phyloP scores from a whole-genome alignment of 2,888 invertebrate species.

The Eupeodes latifasciatus region DNA sequence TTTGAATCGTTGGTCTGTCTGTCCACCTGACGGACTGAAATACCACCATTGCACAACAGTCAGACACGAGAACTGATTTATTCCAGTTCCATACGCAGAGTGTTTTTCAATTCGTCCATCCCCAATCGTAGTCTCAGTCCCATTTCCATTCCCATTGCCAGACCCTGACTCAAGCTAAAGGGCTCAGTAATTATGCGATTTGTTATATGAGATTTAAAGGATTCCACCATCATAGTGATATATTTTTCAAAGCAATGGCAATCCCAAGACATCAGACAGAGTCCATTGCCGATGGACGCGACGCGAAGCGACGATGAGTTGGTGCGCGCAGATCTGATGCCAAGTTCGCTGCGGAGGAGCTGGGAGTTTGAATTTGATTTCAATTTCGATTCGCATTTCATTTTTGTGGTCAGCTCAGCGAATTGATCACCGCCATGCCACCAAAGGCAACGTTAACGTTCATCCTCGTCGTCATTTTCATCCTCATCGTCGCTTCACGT shows the following conservation, averaged over 20 bases:
- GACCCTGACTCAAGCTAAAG: constrained; percentile 25
- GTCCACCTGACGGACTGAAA: constrained; percentile 70
- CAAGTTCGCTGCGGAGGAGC: background rate
- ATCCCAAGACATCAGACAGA: constrained; percentile 38
- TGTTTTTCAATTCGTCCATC: constrained; percentile 59
- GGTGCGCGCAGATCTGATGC: constrained; percentile 22
- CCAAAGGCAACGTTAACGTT: constrained; percentile 11
- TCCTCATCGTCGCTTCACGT: background rate
- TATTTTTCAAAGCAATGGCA: constrained; percentile 31
- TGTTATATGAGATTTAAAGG: constrained; percentile 75
- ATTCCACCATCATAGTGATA: constrained; percentile 59
- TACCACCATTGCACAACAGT: constrained; percentile 73
- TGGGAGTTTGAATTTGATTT: constrained; percentile 67
- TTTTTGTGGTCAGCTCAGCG: constrained; percentile 33
- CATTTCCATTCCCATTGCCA: background rate
- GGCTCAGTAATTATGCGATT: constrained; percentile 75
- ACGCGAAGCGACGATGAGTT: constrained; percentile 21
- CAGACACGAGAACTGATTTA: constrained; percentile 71
- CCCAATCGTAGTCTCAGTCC: background rate
- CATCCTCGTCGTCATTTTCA: background rate
- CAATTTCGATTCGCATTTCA: constrained; percentile 75
- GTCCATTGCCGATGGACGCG: constrained; percentile 37
- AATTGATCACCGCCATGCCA: constrained; percentile 45
- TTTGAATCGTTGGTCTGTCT: constrained; percentile 18
- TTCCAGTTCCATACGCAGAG: constrained; percentile 61